These are phyloP conservation scores for Falco berigora DNA, from an alignment of 2,797 vertebrate genomes.

Conservation along the genomic window DNA sequence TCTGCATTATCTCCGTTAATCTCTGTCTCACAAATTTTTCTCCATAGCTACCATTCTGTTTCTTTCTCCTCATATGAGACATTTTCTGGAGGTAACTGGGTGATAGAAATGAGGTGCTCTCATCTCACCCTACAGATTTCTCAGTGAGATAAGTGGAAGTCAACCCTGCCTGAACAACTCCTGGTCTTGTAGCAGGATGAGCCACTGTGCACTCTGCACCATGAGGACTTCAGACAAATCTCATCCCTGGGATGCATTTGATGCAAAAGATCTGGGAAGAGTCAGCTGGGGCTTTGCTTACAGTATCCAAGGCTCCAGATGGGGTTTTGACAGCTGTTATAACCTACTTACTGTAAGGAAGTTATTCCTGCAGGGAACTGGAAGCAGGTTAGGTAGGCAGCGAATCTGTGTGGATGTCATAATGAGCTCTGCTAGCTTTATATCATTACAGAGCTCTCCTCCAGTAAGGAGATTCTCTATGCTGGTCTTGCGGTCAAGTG, in stretches of 20 bases:
- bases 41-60: background rate
- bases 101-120: background rate
- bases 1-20: background rate
- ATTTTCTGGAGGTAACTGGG: background rate
- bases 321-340: background rate
- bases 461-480: background rate
- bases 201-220: background rate
- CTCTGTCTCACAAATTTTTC: background rate
- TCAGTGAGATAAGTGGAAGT: background rate
- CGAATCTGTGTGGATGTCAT: background rate
- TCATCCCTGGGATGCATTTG: background rate
- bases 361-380: background rate
- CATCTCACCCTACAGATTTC: background rate
- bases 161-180: background rate
- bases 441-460: background rate
- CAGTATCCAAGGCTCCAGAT: background rate
- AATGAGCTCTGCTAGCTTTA: background rate
- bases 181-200: background rate
- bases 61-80: background rate
- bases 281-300: accelerated
- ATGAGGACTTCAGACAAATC: background rate
- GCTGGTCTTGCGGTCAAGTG: background rate
- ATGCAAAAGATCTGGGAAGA: background rate
- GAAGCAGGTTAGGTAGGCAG: background rate
- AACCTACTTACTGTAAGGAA: background rate